Base-by-base conservation (phyloP, 30 jellyfish, hydroid and myxozoan species). In the Pseudorhiza aurosa region DNA sequence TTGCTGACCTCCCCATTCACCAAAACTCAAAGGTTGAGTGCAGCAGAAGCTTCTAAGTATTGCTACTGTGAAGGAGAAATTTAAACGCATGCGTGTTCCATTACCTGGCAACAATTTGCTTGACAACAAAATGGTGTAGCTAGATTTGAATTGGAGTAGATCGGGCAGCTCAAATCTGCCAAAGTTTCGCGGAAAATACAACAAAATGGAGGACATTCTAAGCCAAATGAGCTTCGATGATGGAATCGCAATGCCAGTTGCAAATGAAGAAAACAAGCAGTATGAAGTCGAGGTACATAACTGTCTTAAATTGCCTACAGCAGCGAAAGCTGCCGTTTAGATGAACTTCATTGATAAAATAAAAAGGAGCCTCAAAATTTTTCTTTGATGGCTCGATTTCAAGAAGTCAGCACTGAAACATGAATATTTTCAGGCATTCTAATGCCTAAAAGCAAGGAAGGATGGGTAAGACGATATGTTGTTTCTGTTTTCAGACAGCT, bases 191-290 rank as follows among this genome's bases (percentile, higher is more conserved):
- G n/a, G n/a, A n/a, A n/a, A n/a, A n/a, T n/a, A 12, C n/a, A 14
- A 5, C 83, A 88, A 59, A 46, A 92, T 92, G 98, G 98, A 92
- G 68, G 95, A 69, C 25, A 75, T 92, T 2, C 68, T 86, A 42
- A 92, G 98, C 71, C 95, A 92, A 75, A 65, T 92, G 89, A 81
- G 88, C 75, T 92, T 92, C 74, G 98, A 85, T 60, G 96, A 85
- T 40, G 98, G 96, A 37, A 69, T 92, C 43, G 98, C 98, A 1
- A 65, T 92, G 95, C 98, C 98, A 10, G 75, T 92, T 45, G 98
- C 98, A 33, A 92, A 92, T 53, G 96, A 77, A 47, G 96, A 92
- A 73, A 92, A 92, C 75, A 92, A 92, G 78, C 65, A 59, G 29
- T 70, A 75, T 37, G 98, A 92, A 80, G 74, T 81, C n/a, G 89